Evolutionary conservation across 2,113 vertebrate genomes (phyloP), one percentile per base, ranked within the genome.

Genomic region (Serinus canaria): DNA sequence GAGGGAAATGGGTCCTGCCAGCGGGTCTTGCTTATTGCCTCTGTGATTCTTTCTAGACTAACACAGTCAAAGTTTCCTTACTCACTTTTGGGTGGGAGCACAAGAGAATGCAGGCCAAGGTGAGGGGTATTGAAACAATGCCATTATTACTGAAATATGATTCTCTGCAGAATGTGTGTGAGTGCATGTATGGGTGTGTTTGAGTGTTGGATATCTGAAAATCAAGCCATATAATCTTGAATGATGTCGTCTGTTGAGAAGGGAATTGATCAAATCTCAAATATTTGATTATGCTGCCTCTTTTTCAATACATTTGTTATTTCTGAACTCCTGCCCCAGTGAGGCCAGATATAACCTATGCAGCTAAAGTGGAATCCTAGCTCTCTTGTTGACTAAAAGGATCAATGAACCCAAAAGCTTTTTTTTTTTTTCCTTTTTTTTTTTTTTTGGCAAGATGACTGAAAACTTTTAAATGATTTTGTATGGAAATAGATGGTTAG

Each of bases 51-150:
- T 73, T 96, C 91, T 78, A 84, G 69, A 88, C 83, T 96, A 76
- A 66, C 94, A 62, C 12, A 58, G 94, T 97, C 96, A 94, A 93
- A 96, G 94, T 96, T 97, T 97, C 85, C 94, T 96, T 75, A 90
- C 96, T 93, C 70, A 83, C 47, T 6, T 90, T 58, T 92, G 89
- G 92, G 83, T 82, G 83, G 85, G 85, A 66, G 77, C 39, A 60
- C 37, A 60, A 83, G 58, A 91, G 79, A 75, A 83, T 87, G 77
- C 44, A 87, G 56, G 66, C 41, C 74, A 69, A 92, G 49, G 47
- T 73, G 35, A 43, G 43, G 18, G 52, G 33, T 14, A 30, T 50
- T 75, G 78, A 74, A 83, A 53, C 31, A 79, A 53, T 64, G 69
- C 43, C 5, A 3, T 69, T 64, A 11, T 55, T 69, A 72, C 23